phyloP scores from a whole-genome alignment of 2,888 invertebrate genomes.

The Conomelus anceps region DNA sequence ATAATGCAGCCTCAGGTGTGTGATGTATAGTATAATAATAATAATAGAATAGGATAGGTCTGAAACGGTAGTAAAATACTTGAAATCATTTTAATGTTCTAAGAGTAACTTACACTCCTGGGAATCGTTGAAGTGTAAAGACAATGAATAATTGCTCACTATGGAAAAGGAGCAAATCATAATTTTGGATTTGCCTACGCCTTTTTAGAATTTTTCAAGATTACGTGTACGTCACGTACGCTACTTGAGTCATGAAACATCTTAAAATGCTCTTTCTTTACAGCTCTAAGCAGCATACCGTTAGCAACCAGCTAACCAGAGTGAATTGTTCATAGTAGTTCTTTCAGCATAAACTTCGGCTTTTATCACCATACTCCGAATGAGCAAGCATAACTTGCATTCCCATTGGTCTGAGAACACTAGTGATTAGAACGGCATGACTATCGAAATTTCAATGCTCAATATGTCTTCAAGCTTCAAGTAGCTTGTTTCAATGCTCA shows the following conservation, averaged over 20 bases:
- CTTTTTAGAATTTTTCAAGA: neutral
- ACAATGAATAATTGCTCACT: neutral
- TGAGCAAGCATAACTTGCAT: neutral
- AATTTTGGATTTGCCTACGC: too few relatives aligned
- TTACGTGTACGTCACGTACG: neutral
- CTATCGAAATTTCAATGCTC: neutral
- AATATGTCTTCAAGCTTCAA: neutral
- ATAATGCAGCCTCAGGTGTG: too few relatives aligned
- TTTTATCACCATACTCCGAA: neutral
- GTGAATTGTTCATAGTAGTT: too few relatives aligned
- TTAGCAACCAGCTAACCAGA: too few relatives aligned
- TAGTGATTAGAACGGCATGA: neutral
- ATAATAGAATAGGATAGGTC: too few relatives aligned
- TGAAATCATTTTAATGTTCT: too few relatives aligned
- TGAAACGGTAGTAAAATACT: too few relatives aligned
- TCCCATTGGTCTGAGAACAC: neutral
- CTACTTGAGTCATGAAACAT: neutral
- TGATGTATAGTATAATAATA: too few relatives aligned
- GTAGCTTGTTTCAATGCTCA: neutral
- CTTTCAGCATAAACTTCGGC: neutral
- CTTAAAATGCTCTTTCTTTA: neutral
- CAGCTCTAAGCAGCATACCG: neutral
- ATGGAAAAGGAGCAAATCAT: neutral
- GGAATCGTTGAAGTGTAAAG: too few relatives aligned
- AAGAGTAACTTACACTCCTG: too few relatives aligned